Evolutionary conservation across 2,113 vertebrate species (phyloP).

Genomic region (Butorides virescens): DNA sequence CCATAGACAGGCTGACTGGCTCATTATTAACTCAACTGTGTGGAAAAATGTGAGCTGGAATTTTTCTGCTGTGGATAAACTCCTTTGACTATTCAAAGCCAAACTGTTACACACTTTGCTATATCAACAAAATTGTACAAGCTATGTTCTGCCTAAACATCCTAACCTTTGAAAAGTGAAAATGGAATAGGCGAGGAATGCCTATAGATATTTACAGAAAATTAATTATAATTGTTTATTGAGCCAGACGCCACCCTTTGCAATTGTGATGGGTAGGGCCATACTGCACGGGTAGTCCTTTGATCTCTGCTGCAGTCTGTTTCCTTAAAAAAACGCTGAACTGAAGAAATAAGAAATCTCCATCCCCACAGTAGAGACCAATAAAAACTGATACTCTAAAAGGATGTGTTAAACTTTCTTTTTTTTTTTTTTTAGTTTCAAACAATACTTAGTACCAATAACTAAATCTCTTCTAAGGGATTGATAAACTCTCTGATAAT

Average conservation of each 20-base stretch:
- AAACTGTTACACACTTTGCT: not conserved
- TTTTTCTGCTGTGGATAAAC: not conserved
- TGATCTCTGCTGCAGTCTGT: not conserved
- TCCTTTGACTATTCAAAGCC: not conserved
- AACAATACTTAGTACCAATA: not conserved
- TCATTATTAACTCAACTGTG: not conserved
- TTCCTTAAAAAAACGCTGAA: not conserved
- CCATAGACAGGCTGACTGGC: not conserved
- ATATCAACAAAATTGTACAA: not conserved
- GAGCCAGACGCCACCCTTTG: not conserved
- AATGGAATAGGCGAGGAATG: not conserved
- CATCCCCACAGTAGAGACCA: not conserved
- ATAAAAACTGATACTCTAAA: not conserved
- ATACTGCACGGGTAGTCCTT: not conserved
- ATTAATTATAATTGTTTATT: not conserved
- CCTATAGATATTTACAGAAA: not conserved
- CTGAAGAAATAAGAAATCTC: not conserved
- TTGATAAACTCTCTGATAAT: not conserved
- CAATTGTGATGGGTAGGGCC: not conserved
- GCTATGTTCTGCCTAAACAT: not conserved
- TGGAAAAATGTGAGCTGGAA: not conserved
- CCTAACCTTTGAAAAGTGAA: not conserved
- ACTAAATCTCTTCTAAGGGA: not conserved
- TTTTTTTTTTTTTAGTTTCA: not conserved
- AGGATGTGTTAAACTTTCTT: not conserved